phyloP scores from a whole-genome alignment of 92 coral and sea anemone species.

The Palythoa heliodiscus region DNA sequence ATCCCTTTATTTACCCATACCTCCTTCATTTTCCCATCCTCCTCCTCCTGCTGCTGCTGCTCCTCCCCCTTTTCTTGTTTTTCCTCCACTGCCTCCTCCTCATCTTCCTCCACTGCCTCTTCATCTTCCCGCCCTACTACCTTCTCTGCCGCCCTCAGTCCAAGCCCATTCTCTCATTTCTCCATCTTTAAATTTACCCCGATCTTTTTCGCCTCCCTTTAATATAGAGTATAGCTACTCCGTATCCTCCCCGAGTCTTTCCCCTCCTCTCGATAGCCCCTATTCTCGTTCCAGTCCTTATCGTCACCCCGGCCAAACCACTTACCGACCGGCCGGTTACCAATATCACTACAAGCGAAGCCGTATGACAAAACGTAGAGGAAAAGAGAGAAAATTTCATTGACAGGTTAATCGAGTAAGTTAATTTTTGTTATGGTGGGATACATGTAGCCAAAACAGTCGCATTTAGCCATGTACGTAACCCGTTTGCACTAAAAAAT shows the following conservation, averaged over 20 bases:
- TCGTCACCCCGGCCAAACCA: not conserved
- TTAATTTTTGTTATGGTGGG: not conserved
- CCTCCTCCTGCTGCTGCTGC: no score
- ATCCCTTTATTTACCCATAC: not conserved
- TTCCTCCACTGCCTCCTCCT: no score
- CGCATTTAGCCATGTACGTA: no score
- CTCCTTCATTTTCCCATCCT: not conserved
- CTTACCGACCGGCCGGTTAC: not conserved
- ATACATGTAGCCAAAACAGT: not conserved
- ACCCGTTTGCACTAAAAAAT: no score
- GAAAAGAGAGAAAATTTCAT: not conserved
- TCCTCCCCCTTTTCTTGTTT: no score
- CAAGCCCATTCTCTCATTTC: not conserved
- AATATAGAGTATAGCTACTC: not conserved
- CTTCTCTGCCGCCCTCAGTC: no score
- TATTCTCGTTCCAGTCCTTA: not conserved
- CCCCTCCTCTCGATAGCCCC: not conserved
- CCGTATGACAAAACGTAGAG: not conserved
- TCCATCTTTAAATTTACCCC: not conserved
- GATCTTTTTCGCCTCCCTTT: not conserved
- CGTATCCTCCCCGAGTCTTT: not conserved
- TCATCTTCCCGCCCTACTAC: no score
- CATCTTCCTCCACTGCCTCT: no score
- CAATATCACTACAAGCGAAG: slow-evolving; percentile 4
- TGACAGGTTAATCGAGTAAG: not conserved